Percentiles rank a stretch among this genome's conserved stretches.
Conservation (phyloP, 2,888 invertebrate species). For the Andrena hattorfiana region DNA sequence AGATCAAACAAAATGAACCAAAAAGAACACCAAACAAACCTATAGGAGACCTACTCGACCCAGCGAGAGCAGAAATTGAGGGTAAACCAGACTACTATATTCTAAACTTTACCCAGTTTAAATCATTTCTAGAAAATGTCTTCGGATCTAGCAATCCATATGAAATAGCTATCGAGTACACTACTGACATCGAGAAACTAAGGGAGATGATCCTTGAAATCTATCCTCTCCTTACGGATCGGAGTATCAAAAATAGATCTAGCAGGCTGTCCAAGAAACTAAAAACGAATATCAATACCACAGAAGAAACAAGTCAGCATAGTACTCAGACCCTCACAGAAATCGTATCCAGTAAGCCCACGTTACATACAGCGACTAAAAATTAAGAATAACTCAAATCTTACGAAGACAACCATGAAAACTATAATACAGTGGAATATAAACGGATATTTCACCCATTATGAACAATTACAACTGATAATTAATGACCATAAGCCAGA, state of each 20-base stretch:
- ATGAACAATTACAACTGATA: conserved; percentile 3
- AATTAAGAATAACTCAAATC: not conserved
- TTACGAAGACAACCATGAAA: conserved; percentile 3
- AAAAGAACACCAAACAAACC: too few species aligned
- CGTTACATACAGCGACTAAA: not conserved
- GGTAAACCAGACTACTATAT: too few species aligned
- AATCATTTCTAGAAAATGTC: not conserved
- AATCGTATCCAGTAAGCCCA: not conserved
- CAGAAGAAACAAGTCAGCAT: not conserved
- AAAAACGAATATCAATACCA: not conserved
- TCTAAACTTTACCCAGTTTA: not conserved
- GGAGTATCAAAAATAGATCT: not conserved
- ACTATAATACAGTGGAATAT: conserved; percentile 9
- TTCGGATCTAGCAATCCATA: not conserved
- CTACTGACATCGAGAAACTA: not conserved
- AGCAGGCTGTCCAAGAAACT: not conserved
- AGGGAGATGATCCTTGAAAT: not conserved
- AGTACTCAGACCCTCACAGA: not conserved
- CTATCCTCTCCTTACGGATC: not conserved
- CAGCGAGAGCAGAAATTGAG: too few species aligned
- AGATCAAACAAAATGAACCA: too few species aligned
- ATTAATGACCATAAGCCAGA: not conserved
- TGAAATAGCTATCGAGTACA: not conserved
- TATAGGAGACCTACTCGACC: too few species aligned
- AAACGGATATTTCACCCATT: not conserved